Conservation (phyloP, 2,888 invertebrate species). For the Magallana nippona region DNA sequence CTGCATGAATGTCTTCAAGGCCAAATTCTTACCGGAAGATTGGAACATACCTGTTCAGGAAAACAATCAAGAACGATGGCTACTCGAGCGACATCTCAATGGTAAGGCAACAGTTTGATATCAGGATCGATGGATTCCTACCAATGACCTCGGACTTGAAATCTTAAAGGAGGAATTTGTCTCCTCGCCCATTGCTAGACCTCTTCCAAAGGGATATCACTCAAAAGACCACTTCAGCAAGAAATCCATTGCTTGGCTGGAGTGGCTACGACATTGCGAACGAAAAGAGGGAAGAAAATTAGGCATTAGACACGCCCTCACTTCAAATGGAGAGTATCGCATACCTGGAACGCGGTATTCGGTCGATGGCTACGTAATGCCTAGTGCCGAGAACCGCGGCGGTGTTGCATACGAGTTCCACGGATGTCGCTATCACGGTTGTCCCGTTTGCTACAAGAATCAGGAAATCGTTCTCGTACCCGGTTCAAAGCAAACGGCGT, state of each 20-base stretch:
- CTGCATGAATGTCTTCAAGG: conserved; percentile 50
- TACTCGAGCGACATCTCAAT: background rate
- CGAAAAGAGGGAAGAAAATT: conserved; percentile 30
- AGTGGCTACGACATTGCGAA: conserved; percentile 38
- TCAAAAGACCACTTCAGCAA: conserved; percentile 45
- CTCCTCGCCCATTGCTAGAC: conserved; percentile 29
- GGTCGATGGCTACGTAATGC: background rate
- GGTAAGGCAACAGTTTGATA: conserved; percentile 15
- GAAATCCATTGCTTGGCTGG: conserved; percentile 49
- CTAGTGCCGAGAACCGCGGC: background rate
- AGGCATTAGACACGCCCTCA: conserved; percentile 42
- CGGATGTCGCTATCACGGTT: conserved; percentile 22
- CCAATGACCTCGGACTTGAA: background rate
- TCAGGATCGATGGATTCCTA: background rate
- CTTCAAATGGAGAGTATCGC: conserved; percentile 7
- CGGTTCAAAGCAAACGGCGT: background rate
- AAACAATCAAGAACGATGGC: conserved; percentile 17
- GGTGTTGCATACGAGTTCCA: conserved; percentile 3
- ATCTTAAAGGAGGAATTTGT: conserved; percentile 33
- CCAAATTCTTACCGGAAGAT: conserved; percentile 51
- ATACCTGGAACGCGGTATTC: conserved; percentile 20
- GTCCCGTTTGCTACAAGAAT: conserved; percentile 25
- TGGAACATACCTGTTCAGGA: conserved; percentile 42
- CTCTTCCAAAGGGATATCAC: conserved; percentile 25
- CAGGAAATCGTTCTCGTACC: background rate